Conservation (phyloP, 2,888 invertebrate genomes). For the Tinea semifulvella region DNA sequence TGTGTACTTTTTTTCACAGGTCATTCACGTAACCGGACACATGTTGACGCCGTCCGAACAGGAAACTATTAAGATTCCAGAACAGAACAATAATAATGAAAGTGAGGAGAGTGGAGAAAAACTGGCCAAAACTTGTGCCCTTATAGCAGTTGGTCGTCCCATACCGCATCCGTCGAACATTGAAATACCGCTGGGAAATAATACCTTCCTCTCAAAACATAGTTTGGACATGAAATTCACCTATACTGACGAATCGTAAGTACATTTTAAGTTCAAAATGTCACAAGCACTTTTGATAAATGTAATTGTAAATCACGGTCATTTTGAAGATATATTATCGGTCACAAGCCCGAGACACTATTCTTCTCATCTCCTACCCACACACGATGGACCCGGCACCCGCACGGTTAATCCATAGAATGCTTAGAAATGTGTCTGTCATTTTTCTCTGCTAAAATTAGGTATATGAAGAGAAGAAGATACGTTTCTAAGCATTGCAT, state of each 20-base stretch:
- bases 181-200: slow-evolving; percentile 86
- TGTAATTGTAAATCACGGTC: no score
- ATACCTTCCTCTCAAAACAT: slow-evolving; percentile 92
- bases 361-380: no score
- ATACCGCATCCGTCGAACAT: slow-evolving; percentile 93
- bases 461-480: no score
- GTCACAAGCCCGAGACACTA: no score
- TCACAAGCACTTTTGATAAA: no score
- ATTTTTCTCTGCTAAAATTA: no score
- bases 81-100: slow-evolving; percentile 31
- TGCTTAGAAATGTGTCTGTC: no score
- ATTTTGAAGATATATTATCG: no score
- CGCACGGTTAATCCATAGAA: no score
- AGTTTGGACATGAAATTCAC: slow-evolving; percentile 94
- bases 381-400: no score
- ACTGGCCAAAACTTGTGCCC: slow-evolving; percentile 47
- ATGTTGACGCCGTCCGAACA: slow-evolving; percentile 63
- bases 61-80: slow-evolving; percentile 26
- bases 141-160: slow-evolving; percentile 81
- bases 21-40: slow-evolving; percentile 88
- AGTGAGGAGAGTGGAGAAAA: slow-evolving; percentile 32
- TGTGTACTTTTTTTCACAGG: slow-evolving; percentile 67
- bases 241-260: slow-evolving; percentile 93
- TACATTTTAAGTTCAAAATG: no score
- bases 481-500: no score